Conservation (phyloP, 2,797 vertebrate genomes). For the Muraenolepis orangiensis region DNA sequence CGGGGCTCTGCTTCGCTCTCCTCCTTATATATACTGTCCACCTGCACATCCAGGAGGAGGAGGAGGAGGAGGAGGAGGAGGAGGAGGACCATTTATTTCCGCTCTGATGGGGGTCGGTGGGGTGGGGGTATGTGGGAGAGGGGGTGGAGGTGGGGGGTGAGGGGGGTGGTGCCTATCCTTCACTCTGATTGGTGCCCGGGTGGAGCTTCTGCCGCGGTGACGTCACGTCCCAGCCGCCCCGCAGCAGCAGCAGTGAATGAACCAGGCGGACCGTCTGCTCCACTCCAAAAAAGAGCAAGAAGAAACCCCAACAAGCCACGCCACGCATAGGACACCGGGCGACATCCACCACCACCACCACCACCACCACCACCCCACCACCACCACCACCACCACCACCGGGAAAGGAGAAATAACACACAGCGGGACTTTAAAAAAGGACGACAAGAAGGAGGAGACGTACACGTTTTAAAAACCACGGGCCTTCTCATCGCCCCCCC, state of each 20-base stretch:
- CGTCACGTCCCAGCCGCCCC: constrained; percentile 86
- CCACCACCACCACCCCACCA: too few species aligned
- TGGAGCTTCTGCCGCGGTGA: constrained; percentile 76
- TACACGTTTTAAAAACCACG: constrained; percentile 6
- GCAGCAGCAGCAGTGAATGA: constrained; percentile 94
- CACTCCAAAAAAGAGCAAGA: constrained; percentile 74
- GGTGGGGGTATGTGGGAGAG: too few species aligned
- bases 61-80: too few species aligned
- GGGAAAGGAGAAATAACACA: constrained; percentile 45
- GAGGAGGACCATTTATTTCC: background rate
- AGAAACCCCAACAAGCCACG: constrained; percentile 48
- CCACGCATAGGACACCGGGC: constrained; percentile 53
- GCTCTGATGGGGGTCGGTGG: background rate
- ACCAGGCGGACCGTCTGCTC: constrained; percentile 79
- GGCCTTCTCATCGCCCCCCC: background rate
- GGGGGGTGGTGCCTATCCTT: constrained; percentile 30
- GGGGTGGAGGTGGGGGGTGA: constrained; percentile 11
- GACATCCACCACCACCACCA: constrained; percentile 41
- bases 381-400: background rate
- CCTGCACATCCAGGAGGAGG: background rate
- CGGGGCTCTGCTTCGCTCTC: background rate
- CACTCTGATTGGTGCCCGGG: constrained; percentile 67
- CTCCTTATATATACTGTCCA: background rate
- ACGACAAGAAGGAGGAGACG: constrained; percentile 14
- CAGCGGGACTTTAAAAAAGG: constrained; percentile 25